A percentile compares a stretch with the other conserved stretches of the same genome.
Evolutionary conservation across 2,797 vertebrate genomes (phyloP).

Genomic region (Sebastes dallii): DNA sequence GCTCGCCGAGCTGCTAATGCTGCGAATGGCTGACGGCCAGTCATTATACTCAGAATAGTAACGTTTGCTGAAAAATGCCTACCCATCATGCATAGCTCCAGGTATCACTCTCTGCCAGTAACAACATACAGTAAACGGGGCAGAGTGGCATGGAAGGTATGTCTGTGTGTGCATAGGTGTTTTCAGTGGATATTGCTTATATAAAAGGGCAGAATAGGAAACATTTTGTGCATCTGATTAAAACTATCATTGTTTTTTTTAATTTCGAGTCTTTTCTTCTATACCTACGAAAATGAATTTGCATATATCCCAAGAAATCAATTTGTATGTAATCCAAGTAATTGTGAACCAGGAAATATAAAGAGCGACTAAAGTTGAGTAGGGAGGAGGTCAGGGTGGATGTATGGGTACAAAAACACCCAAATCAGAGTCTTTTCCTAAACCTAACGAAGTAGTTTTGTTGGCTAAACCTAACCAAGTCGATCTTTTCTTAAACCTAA

Average conservation of each 20-base stretch:
- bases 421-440: accelerated
- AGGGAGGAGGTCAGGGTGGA: no score
- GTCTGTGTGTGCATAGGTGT: constrained; percentile 16
- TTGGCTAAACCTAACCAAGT: no score
- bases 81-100: constrained; percentile 79
- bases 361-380: no score
- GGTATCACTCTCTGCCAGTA: constrained; percentile 72
- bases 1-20: constrained; percentile 63
- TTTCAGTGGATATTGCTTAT: constrained; percentile 1
- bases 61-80: constrained; percentile 71
- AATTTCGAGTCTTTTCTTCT: not conserved
- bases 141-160: constrained; percentile 30
- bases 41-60: constrained; percentile 84
- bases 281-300: no score
- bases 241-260: not conserved
- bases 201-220: not conserved
- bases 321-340: no score
- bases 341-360: no score
- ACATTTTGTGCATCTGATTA: not conserved
- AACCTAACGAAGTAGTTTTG: accelerated
- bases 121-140: constrained; percentile 67
- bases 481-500: no score
- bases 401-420: accelerated
- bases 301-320: no score
- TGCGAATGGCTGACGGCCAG: constrained; percentile 73